phyloP scores from a whole-genome alignment of 2,888 invertebrate species.

The Lycia hirtaria region DNA sequence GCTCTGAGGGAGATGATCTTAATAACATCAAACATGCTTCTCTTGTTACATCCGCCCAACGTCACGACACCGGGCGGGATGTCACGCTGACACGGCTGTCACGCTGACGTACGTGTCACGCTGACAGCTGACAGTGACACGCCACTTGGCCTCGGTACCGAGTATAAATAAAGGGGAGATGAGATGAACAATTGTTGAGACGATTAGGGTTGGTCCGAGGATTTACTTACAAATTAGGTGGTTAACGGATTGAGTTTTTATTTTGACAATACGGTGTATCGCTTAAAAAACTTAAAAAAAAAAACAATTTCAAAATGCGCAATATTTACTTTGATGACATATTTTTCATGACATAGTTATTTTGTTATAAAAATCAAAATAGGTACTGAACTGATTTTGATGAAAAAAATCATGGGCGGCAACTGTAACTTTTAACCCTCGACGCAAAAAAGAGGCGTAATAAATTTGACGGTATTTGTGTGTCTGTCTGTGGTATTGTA shows the following conservation, averaged over 20 bases:
- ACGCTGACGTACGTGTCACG: conserved; percentile 21
- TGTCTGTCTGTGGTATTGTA: too few relatives aligned
- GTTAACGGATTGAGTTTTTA: background rate
- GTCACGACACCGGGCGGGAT: conserved; percentile 37
- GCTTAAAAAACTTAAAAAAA: too few relatives aligned
- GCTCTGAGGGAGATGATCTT: conserved; percentile 23
- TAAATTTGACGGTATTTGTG: too few relatives aligned
- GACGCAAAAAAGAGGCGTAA: too few relatives aligned
- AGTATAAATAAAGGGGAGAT: conserved; percentile 38
- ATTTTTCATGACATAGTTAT: too few relatives aligned
- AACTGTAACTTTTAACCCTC: too few relatives aligned
- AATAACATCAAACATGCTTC: conserved; percentile 38
- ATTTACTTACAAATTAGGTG: conserved; percentile 39
- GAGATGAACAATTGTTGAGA: conserved; percentile 39
- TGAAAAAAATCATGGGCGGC: too few relatives aligned
- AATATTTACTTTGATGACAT: too few relatives aligned
- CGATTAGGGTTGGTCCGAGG: conserved; percentile 37
- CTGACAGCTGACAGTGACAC: conserved; percentile 31
- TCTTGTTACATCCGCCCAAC: conserved; percentile 58
- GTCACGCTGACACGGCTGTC: conserved; percentile 41
- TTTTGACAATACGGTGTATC: background rate
- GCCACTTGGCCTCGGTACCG: conserved; percentile 19
- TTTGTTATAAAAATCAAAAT: too few relatives aligned
- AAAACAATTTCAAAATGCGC: too few relatives aligned
- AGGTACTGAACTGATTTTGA: too few relatives aligned